Evolutionary conservation across 2,797 vertebrate genomes (phyloP).

Genomic region (Hydrophis major): DNA sequence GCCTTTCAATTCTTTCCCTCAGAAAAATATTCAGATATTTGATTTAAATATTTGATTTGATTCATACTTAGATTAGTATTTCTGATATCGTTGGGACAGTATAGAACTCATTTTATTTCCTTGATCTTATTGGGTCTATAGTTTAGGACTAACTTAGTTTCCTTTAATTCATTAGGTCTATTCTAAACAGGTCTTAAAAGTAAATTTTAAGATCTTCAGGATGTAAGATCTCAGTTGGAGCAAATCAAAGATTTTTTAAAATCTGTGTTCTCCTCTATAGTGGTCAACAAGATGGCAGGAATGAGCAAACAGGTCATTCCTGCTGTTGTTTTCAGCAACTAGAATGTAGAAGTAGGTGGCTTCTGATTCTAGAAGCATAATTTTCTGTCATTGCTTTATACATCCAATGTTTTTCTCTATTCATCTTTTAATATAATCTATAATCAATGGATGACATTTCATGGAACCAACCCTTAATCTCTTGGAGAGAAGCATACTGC

Average conservation of each 20-base stretch:
- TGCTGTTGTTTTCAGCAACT: background rate
- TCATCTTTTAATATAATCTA: background rate
- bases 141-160: background rate
- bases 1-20: background rate
- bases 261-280: background rate
- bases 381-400: background rate
- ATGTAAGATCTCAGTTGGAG: background rate
- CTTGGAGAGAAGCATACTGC: background rate
- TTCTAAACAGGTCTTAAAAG: background rate
- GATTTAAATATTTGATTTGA: background rate
- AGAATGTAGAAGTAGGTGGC: background rate
- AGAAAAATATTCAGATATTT: background rate
- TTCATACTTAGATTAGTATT: background rate
- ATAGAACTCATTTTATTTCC: background rate
- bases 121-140: background rate
- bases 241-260: background rate
- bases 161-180: background rate
- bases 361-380: background rate
- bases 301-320: background rate
- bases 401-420: background rate
- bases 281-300: background rate
- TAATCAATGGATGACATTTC: background rate
- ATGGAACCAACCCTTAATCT: background rate
- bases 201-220: background rate
- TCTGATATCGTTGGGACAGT: background rate